Base-by-base conservation (phyloP, 2,113 vertebrate species). In the Cryptotis parvus region DNA sequence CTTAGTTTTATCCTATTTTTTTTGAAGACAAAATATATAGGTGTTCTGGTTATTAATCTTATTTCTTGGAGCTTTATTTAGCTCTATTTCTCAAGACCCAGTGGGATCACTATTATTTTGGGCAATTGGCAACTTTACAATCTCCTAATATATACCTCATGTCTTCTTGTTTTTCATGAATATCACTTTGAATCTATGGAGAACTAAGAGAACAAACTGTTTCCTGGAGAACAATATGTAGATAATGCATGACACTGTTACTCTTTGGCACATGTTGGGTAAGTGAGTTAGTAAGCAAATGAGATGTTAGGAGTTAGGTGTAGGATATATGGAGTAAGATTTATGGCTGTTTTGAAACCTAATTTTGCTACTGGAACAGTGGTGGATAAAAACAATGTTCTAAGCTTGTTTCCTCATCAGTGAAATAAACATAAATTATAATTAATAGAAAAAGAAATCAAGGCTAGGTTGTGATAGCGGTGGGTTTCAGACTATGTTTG, bases 381-480 rank as follows among this genome's bases (percentile, higher is more conserved):
- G 66, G 31, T 73, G 69, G 22, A 92, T 27, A 18, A 26, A 27
- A 90, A 78, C 8, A 35, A 68, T 14, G 15, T 76, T 45, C 10
- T 85, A 75, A 63, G 39, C 27, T 9, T 73, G 12, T 41, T 75
- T 91, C 6, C 1, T 73, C 14, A 63, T 33, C 14, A 73, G 20
- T 45, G 61, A 84, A 73, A 89, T 74, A 84, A 68, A 89, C 72
- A 22, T 6, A 92, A 95, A 76, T 74, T 49, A 18, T 14, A 84
- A 9, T 72, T 55, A n/a, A n/a, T n/a, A n/a, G n/a, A n/a, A n/a
- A n/a, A n/a, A n/a, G n/a, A 52, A 68, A 12, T 49, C 69, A 37
- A 73, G 16, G 61, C 15, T 70, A 43, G 63, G 66, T 74, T 69
- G 72, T 90, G 77, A 66, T 63, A 58, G 18, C n/a, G 37, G 33